Base-by-base conservation (phyloP, 2,113 vertebrate genomes). In the Halcyon malimbica region DNA sequence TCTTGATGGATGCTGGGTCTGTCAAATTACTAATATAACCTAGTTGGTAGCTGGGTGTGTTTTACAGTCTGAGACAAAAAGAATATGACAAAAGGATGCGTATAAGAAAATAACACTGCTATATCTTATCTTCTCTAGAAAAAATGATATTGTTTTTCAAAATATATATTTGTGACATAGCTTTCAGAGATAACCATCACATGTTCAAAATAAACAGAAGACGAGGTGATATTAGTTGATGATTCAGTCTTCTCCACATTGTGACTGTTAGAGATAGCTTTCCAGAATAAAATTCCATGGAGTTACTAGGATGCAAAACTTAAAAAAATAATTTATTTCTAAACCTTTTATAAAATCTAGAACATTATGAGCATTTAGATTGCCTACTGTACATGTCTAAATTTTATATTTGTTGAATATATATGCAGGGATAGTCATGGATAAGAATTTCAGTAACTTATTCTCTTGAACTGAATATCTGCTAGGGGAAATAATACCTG, bases 61-160 rank as follows among this genome's bases (percentile, higher is more conserved):
- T 80, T 60, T 13, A 21, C 10, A 65, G 56, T 16, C 35, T 76
- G 48, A 80, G 39, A 10, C 12, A 57, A 68, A 87, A 89, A 28
- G 10, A 48, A 15, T 4, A 57, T 0, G 0, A 59, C 29, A 56
- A 29, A 80, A 79, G 11, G 12, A 35, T 78, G 14, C 8, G 13
- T 75, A 10, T 74, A 76, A 70, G 54, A 48, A 77, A 88, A 26
- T 33, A 78, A 37, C 13, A 46, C 4, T 35, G 42, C 6, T 59
- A 3, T 37, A 11, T 60, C 19, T 65, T 78, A 41, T 35, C 9
- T 44, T 70, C 46, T 67, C 41, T 37, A 11, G 9, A 70, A 12
- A 60, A 65, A 54, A 62, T 15, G 0, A 26, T 14, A 33, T 17
- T 50, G 10, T 48, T 89, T 51, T 64, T 5, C 4, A 60, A 79